Evolutionary conservation across 2,113 vertebrate species (phyloP), one percentile per base, ranked within the genome.

Genomic region (Plecturocebus donacophilus): DNA sequence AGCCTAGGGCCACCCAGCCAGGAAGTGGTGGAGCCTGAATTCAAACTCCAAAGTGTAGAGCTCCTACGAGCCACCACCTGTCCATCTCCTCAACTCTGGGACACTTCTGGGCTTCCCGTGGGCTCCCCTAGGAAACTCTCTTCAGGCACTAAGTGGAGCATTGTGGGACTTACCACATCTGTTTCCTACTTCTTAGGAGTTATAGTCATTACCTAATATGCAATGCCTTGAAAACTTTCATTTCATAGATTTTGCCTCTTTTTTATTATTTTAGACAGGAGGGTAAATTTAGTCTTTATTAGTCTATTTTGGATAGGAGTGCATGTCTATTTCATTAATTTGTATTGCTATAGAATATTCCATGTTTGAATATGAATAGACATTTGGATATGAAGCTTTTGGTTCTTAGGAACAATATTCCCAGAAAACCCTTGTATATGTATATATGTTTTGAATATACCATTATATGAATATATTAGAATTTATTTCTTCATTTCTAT

Each of bases 301-400:
- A 73, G 8, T 75, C 90, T 40, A 21, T 89, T 38, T 68, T 86
- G 56, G 64, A 19, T 92, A 79, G 32, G 38, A 35, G 32, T 79
- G 4, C 64, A 70, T 32, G 42, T 73, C 38, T 87, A 13, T 94
- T 75, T 71, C 79, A 77, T 77, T 89, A 64, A 64, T 14, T 79
- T 88, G 92, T n/a, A 71, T 45, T 92, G 70, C 52, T 54, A 2
- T 38, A 25, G 25, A 83, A 84, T 52, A 87, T 3, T 52, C 35
- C 49, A 45, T 42, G 23, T 88, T 25, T 58, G 49, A 83, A 61
- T 71, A 8, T 42, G 68, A 82, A 38, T 32, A 96, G 47, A 40
- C 35, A 49, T 83, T 76, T 94, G 49, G 58, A 61, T 94, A 61
- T 71, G 83, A 84, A 88, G n/a, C 66, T 87, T 77, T 76, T 92